Evolutionary conservation across 2,797 vertebrate species (phyloP).

Genomic region (Acomys russatus): DNA sequence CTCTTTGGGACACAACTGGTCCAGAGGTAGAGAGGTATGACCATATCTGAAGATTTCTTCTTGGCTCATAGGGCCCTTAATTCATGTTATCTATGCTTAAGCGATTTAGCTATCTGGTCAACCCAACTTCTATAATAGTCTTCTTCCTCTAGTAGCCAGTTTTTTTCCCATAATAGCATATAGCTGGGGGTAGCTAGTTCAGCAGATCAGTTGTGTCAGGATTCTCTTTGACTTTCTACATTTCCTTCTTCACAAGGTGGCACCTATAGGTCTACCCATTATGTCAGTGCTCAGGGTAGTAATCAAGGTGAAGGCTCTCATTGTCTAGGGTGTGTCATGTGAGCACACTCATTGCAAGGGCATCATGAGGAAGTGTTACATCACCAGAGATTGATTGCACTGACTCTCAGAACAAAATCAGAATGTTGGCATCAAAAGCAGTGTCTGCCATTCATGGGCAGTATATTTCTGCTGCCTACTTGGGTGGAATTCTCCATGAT

Average conservation of each 20-base stretch:
- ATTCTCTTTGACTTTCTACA: background rate
- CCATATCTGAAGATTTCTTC: background rate
- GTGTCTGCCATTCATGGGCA: background rate
- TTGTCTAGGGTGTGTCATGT: background rate
- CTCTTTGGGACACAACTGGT: conserved; percentile 84
- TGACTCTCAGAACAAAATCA: background rate
- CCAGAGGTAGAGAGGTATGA: background rate
- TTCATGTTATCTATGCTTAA: background rate
- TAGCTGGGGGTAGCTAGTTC: background rate
- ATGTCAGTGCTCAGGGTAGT: background rate
- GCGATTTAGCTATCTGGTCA: background rate
- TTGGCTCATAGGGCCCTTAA: rapidly evolving
- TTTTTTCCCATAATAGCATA: background rate
- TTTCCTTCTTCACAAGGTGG: conserved; percentile 25
- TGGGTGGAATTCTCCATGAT: background rate
- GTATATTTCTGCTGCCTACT: background rate
- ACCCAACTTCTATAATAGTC: background rate
- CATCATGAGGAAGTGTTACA: background rate
- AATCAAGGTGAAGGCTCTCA: background rate
- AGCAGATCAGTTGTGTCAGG: background rate
- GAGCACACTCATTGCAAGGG: background rate
- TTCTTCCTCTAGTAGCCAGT: background rate
- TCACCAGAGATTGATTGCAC: background rate
- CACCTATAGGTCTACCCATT: background rate
- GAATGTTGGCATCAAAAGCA: background rate